Evolutionary conservation across 37 sponge, comb jelly and placozoan genomes (phyloP).

Genomic region (Agelas oroides): DNA sequence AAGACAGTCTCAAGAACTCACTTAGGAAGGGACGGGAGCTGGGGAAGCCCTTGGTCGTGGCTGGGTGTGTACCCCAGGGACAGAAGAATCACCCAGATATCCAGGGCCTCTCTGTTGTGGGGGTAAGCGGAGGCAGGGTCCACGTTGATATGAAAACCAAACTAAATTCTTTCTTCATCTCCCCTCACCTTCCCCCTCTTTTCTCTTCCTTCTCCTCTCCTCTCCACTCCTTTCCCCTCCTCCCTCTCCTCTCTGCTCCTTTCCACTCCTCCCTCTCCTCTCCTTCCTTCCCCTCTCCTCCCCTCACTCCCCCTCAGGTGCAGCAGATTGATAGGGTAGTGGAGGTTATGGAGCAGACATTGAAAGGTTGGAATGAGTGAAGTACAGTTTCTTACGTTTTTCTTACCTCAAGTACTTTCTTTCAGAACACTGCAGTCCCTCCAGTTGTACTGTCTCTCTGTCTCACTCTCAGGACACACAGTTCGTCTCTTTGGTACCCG

Average conservation of each 20-base stretch:
- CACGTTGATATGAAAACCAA: neutral
- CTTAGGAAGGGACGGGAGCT: conserved; percentile 68
- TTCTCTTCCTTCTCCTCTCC: no score
- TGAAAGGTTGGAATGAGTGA: conserved; percentile 91
- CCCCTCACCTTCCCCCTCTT: no score
- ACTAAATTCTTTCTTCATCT: no score
- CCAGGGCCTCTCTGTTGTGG: conserved; percentile 85
- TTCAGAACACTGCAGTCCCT: neutral
- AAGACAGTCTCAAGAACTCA: conserved; percentile 87
- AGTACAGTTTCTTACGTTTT: no score
- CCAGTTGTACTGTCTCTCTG: neutral
- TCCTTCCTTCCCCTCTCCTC: no score
- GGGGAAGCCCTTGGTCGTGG: conserved; percentile 83
- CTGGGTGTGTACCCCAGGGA: conserved; percentile 97
- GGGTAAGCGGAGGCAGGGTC: conserved; percentile 47
- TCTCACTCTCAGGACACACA: conserved; percentile 51
- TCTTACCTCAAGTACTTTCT: no score
- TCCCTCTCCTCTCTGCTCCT: no score
- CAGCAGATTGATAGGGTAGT: conserved; percentile 95
- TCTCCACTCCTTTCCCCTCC: no score
- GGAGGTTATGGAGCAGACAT: conserved; percentile 95
- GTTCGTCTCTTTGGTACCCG: conserved; percentile 83
- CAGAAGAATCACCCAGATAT: conserved; percentile 66
- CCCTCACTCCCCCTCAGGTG: conserved; percentile 46
- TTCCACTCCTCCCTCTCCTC: no score